Evolutionary conservation across 2,888 invertebrate genomes (phyloP).

Genomic region (Pyrgus malvae): DNA sequence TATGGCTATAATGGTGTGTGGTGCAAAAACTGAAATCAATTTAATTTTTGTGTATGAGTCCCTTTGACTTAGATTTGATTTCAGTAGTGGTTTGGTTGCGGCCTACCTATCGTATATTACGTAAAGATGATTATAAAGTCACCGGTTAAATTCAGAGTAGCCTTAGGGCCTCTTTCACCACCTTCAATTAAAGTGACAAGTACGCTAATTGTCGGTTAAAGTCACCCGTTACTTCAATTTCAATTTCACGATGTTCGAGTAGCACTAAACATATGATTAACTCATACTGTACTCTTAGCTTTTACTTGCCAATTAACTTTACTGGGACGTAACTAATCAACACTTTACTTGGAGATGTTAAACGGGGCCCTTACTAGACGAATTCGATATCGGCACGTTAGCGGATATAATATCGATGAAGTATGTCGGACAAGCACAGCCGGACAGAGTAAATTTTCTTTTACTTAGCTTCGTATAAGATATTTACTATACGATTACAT

Average conservation of each 20-base stretch:
- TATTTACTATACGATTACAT: background rate
- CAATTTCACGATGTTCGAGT: too few species aligned
- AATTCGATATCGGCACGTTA: conserved; percentile 16
- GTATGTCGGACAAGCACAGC: background rate
- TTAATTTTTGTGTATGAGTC: background rate
- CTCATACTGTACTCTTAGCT: too few species aligned
- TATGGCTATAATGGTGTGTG: conserved; percentile 30
- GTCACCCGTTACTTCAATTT: too few species aligned
- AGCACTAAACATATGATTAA: too few species aligned
- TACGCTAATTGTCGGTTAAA: too few species aligned
- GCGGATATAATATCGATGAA: conserved; percentile 11
- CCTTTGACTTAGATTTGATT: background rate
- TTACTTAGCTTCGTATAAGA: background rate
- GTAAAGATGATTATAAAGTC: too few species aligned
- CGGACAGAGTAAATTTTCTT: background rate
- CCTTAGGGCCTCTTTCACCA: too few species aligned
- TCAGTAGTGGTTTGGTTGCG: background rate
- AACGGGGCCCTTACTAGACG: too few species aligned
- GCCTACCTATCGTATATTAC: background rate
- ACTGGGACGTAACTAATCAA: background rate
- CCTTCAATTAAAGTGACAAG: too few species aligned
- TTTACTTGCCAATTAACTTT: background rate
- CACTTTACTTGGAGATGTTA: background rate
- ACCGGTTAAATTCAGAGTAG: too few species aligned
- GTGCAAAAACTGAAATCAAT: background rate